Evolutionary conservation across 1,140 invertebrate species (phyloP).

Genomic region (Tetranychus cinnabarinus): DNA sequence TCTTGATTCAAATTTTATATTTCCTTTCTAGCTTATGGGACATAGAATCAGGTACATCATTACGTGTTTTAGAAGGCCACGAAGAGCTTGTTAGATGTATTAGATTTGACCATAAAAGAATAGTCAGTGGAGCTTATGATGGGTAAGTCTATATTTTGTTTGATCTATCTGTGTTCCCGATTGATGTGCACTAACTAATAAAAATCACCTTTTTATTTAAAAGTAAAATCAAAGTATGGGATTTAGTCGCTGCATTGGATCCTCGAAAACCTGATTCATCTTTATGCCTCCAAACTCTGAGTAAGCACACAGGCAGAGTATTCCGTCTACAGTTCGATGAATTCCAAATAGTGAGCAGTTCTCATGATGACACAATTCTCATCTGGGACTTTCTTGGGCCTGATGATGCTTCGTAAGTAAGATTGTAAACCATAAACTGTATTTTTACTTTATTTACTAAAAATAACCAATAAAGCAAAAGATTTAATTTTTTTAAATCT

Average conservation of each 20-base stretch:
- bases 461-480: too few species aligned
- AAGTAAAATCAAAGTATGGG: conserved; percentile 99
- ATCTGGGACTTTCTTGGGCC: conserved; percentile 94
- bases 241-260: conserved; percentile 84
- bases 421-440: too few species aligned
- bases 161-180: not conserved
- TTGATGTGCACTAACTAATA: too few species aligned
- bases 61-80: conserved; percentile 91
- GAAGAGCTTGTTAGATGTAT: conserved; percentile 96
- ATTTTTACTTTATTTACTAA: too few species aligned
- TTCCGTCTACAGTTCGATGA: conserved; percentile 99
- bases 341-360: conserved; percentile 97
- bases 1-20: not conserved
- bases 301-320: conserved; percentile 95
- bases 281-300: conserved; percentile 79
- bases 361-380: conserved; percentile 98
- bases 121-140: conserved; percentile 97
- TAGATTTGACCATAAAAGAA: conserved; percentile 85
- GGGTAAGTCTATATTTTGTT: conserved; percentile 35
- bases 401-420: too few species aligned
- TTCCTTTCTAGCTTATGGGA: conserved; percentile 69
- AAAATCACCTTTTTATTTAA: conserved; percentile 18
- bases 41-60: conserved; percentile 90
- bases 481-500: too few species aligned
- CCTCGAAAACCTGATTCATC: conserved; percentile 69